phyloP scores from a whole-genome alignment of 2,113 vertebrate genomes.

The Zapus hudsonius region DNA sequence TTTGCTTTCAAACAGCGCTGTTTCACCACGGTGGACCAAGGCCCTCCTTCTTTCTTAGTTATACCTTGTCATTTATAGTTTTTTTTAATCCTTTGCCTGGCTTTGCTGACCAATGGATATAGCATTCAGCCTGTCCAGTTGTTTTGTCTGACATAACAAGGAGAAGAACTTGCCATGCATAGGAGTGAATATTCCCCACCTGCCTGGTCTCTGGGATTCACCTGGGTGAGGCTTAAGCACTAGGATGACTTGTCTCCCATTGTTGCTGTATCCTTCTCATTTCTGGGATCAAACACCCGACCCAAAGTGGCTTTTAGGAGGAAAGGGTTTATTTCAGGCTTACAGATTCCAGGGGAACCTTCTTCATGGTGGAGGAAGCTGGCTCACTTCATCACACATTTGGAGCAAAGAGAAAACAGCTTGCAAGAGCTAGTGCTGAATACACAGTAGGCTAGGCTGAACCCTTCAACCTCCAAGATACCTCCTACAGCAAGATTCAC shows the following conservation, averaged over 20 bases:
- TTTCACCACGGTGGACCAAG: background rate
- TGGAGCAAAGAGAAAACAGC: no score
- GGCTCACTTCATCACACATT: no score
- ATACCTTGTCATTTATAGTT: background rate
- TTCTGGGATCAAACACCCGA: no score
- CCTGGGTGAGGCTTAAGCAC: background rate
- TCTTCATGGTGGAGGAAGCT: no score
- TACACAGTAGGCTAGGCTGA: no score
- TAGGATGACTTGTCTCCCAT: background rate
- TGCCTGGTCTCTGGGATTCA: background rate
- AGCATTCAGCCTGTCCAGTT: background rate
- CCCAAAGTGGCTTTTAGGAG: no score
- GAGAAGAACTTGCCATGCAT: background rate
- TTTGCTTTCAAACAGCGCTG: background rate
- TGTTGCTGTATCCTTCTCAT: no score
- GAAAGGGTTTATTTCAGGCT: no score
- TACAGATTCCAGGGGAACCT: no score
- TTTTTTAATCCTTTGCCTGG: background rate
- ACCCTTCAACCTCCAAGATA: no score
- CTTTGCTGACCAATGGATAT: background rate
- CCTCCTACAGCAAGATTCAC: no score
- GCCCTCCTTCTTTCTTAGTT: background rate
- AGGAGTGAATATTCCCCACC: background rate
- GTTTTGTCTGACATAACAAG: conserved; percentile 13
- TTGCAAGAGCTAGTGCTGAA: no score